Conservation (phyloP, 2,888 invertebrate genomes). For the Muschampia plurimacula region DNA sequence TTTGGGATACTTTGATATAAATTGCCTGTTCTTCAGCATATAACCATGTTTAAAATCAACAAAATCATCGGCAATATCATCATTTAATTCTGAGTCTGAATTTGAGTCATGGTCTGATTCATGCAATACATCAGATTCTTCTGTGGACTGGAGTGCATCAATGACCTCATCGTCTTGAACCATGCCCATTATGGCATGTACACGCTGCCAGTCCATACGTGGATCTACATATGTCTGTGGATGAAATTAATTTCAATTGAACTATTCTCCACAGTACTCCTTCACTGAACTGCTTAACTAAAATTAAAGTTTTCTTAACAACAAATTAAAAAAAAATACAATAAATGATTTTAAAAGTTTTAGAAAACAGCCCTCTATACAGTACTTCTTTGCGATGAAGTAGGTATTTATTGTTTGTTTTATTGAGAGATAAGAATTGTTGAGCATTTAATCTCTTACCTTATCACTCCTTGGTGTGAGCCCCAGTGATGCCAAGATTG, state of each 20-base stretch:
- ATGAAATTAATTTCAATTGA: conserved; percentile 78
- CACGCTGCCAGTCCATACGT: conserved; percentile 81
- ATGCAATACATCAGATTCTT: conserved; percentile 72
- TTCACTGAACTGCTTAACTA: conserved; percentile 38
- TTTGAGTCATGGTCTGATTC: conserved; percentile 77
- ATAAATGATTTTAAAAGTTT: background rate
- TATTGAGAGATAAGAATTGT: conserved; percentile 55
- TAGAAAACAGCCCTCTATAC: background rate
- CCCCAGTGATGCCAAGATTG: conserved; percentile 82
- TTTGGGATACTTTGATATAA: conserved; percentile 62
- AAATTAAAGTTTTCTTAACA: background rate
- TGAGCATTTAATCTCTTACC: conserved; percentile 65
- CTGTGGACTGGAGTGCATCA: conserved; percentile 72
- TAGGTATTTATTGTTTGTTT: conserved; percentile 45
- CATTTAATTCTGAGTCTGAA: conserved; percentile 68
- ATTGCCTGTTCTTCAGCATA: conserved; percentile 62
- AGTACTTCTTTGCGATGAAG: conserved; percentile 31
- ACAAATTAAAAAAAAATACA: background rate
- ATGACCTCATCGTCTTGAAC: conserved; percentile 77
- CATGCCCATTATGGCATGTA: conserved; percentile 79
- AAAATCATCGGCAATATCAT: conserved; percentile 60
- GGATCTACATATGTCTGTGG: conserved; percentile 82
- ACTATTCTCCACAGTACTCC: conserved; percentile 64
- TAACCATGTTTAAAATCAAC: conserved; percentile 66
- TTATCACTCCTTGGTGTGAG: conserved; percentile 84